Evolutionary conservation across 2,888 invertebrate species (phyloP).

Genomic region (Lymantria dispar): DNA sequence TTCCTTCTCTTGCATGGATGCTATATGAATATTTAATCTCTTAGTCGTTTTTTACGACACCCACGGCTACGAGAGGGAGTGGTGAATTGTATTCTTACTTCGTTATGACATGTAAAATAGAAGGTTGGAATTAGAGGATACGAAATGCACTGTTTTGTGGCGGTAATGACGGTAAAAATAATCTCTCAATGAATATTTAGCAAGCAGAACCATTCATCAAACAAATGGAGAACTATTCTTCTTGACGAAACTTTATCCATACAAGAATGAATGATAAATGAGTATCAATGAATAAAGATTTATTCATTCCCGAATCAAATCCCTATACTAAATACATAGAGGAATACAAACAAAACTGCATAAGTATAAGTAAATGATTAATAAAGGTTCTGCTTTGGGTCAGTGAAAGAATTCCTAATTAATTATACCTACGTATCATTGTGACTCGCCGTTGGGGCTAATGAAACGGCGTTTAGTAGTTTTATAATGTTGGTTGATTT

Average conservation of each 20-base stretch:
- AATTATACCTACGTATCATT: constrained; percentile 33
- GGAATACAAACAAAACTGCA: constrained; percentile 7
- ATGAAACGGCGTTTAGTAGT: not conserved
- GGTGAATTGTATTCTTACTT: too few relatives aligned
- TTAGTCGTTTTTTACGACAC: too few relatives aligned
- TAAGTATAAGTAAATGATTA: constrained; percentile 30
- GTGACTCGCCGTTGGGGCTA: constrained; percentile 11
- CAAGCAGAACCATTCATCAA: not conserved
- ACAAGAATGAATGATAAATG: not conserved
- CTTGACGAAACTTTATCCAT: not conserved
- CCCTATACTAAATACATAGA: not conserved
- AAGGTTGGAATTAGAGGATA: too few relatives aligned
- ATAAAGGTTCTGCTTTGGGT: constrained; percentile 23
- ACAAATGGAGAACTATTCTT: not conserved
- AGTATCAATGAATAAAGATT: not conserved
- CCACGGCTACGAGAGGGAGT: too few relatives aligned
- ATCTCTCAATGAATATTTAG: not conserved
- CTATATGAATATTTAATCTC: too few relatives aligned
- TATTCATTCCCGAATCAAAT: not conserved
- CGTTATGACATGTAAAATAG: too few relatives aligned
- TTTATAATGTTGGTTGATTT: too few relatives aligned
- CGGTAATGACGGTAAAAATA: not conserved
- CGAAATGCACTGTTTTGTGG: too few relatives aligned
- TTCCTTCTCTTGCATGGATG: too few relatives aligned
- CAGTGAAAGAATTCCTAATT: constrained; percentile 32